A percentile compares a stretch with the other conserved stretches of the same genome.
Conservation (phyloP, 1,140 invertebrate genomes). For the Polyergus mexicanus region DNA sequence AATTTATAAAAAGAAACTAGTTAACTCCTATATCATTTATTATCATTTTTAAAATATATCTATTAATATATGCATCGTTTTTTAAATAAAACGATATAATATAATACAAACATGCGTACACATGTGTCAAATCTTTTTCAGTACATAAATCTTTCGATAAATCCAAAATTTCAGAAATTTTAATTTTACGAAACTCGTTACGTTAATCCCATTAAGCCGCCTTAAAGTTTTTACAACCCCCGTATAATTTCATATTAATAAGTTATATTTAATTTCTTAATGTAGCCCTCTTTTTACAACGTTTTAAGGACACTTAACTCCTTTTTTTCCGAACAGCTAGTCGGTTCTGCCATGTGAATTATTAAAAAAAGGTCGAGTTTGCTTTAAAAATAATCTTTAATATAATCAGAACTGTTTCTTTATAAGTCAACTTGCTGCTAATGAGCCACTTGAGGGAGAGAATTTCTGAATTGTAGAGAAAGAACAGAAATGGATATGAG, state of each 20-base stretch:
- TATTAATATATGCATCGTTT: neutral
- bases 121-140: neutral
- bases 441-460: conserved; percentile 78
- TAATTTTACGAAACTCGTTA: neutral
- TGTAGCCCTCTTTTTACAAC: conserved; percentile 14
- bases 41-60: neutral
- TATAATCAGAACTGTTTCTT: conserved; percentile 60
- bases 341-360: neutral
- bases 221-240: neutral
- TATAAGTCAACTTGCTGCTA: conserved; percentile 79
- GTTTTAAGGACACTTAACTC: conserved; percentile 50
- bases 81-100: conserved; percentile 8
- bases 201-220: conserved; percentile 1
- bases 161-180: neutral
- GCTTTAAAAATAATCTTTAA: conserved; percentile 47
- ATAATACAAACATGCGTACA: neutral
- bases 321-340: neutral
- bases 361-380: conserved; percentile 15
- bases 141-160: neutral
- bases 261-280: conserved; percentile 36
- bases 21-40: neutral
- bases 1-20: neutral
- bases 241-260: conserved; percentile 48
- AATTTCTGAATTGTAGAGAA: conserved; percentile 53
- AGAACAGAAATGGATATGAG: conserved; percentile 21